A percentile compares a stretch with the other conserved stretches of the same genome.
Conservation (phyloP, 2,113 vertebrate genomes). For the Hylia prasina region DNA sequence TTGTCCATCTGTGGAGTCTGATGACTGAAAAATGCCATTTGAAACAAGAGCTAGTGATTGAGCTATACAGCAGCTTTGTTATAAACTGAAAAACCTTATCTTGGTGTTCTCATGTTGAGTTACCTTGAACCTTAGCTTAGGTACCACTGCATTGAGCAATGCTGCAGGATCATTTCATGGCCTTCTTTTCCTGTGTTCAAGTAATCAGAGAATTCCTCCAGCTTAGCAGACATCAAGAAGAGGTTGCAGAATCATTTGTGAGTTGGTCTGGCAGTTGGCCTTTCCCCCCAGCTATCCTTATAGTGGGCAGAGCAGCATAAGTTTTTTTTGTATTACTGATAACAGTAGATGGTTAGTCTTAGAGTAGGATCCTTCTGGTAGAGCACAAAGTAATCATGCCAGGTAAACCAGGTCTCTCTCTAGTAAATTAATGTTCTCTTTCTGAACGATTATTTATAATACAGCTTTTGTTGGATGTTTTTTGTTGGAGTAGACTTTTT, state of each 20-base stretch:
- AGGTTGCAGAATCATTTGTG: background rate
- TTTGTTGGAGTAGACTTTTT: background rate
- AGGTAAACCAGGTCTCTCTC: background rate
- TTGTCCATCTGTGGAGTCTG: background rate
- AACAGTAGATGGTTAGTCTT: background rate
- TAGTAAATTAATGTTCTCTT: background rate
- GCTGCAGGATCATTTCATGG: background rate
- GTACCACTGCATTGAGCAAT: background rate
- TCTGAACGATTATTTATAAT: background rate
- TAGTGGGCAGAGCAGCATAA: background rate
- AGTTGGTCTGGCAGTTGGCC: background rate
- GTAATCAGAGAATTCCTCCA: background rate
- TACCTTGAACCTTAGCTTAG: background rate
- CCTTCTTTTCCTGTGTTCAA: background rate
- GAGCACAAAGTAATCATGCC: background rate
- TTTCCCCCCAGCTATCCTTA: rapidly evolving
- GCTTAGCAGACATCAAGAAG: background rate
- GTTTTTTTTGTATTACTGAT: background rate
- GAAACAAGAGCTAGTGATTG: background rate
- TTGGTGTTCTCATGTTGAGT: background rate
- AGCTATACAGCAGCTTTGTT: background rate
- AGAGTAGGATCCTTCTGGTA: background rate
- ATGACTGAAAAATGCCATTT: background rate
- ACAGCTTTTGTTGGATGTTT: background rate
- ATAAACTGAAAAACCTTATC: background rate